Conservation (phyloP, 2,888 invertebrate species). For the Mesoligia furuncula region DNA sequence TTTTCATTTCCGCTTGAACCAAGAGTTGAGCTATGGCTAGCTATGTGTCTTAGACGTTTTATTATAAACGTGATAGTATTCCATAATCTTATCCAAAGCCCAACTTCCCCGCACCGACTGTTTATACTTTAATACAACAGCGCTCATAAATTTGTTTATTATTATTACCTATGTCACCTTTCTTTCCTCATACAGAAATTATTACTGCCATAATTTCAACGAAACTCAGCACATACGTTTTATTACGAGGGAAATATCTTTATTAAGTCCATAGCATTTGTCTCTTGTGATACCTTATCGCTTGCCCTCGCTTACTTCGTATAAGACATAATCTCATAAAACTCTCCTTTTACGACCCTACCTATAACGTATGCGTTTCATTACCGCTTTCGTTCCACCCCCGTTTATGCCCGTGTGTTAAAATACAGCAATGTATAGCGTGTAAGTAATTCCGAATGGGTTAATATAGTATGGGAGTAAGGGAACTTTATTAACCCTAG, state of each 20-base stretch:
- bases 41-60: background rate
- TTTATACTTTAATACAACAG: slow-evolving; percentile 35
- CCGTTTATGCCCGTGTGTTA: slow-evolving; percentile 40
- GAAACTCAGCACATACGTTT: slow-evolving; percentile 77
- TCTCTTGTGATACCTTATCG: slow-evolving; percentile 75
- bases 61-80: background rate
- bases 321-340: slow-evolving; percentile 68
- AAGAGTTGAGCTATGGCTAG: too few species aligned
- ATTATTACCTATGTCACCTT: slow-evolving; percentile 67
- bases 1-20: background rate
- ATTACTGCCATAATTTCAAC: slow-evolving; percentile 78
- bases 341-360: slow-evolving; percentile 63
- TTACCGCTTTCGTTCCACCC: slow-evolving; percentile 54
- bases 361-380: slow-evolving; percentile 66
- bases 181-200: slow-evolving; percentile 74
- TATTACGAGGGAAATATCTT: slow-evolving; percentile 78
- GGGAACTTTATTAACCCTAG: slow-evolving; percentile 60
- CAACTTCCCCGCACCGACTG: slow-evolving; percentile 11
- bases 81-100: background rate
- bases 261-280: slow-evolving; percentile 82
- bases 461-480: slow-evolving; percentile 37
- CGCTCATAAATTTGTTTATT: slow-evolving; percentile 67
- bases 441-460: slow-evolving; percentile 59
- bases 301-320: slow-evolving; percentile 60
- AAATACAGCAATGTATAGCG: slow-evolving; percentile 59